Evolutionary conservation across 2,113 vertebrate species (phyloP).

Genomic region (Raja brachyura): DNA sequence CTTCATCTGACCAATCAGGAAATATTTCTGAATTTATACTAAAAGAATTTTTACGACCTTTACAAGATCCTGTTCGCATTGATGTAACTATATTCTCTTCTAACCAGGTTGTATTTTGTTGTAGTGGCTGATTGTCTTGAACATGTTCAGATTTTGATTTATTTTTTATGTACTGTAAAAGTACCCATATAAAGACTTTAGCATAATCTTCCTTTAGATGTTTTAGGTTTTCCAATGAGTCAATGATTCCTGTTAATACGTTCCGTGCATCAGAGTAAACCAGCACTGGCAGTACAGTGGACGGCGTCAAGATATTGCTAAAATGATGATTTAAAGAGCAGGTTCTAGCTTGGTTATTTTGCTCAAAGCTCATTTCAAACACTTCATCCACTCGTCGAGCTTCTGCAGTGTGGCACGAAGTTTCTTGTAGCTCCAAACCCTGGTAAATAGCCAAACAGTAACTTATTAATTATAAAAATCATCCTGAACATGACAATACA

Average conservation of each 20-base stretch:
- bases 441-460: conserved; percentile 47
- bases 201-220: conserved; percentile 86
- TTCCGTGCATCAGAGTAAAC: conserved; percentile 87
- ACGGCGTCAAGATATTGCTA: conserved; percentile 82
- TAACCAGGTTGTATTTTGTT: conserved; percentile 38
- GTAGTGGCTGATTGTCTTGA: conserved; percentile 54
- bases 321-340: conserved; percentile 79
- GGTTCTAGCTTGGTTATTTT: conserved; percentile 59
- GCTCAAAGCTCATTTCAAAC: conserved; percentile 81
- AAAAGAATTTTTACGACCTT: conserved; percentile 57
- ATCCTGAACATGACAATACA: background rate
- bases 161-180: conserved; percentile 69
- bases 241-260: conserved; percentile 87
- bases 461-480: conserved; percentile 4
- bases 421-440: conserved; percentile 95
- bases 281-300: conserved; percentile 69
- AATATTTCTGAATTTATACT: conserved; percentile 64
- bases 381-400: conserved; percentile 88
- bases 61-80: conserved; percentile 46
- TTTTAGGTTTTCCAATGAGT: conserved; percentile 81
- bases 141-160: conserved; percentile 50
- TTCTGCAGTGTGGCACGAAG: conserved; percentile 92
- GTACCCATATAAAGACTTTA: conserved; percentile 83
- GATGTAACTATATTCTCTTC: conserved; percentile 47
- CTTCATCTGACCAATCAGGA: conserved; percentile 83